phyloP scores from a whole-genome alignment of 2,113 vertebrate genomes.

The Pomatostomus ruficeps region DNA sequence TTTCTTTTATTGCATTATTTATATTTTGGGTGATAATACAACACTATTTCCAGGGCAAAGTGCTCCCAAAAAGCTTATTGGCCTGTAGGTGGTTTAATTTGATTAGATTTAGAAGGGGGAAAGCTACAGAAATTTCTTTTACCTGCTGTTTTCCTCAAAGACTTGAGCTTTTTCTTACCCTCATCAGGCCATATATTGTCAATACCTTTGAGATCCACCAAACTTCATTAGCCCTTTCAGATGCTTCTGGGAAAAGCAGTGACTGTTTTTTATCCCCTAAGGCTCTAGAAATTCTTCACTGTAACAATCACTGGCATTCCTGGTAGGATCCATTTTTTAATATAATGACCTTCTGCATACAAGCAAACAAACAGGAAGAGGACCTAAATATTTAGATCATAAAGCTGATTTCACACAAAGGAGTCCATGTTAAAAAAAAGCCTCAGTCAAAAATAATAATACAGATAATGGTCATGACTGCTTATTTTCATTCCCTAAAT shows the following conservation, averaged over 20 bases:
- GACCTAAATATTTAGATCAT: neutral
- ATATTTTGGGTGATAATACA: conserved; percentile 39
- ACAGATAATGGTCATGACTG: neutral
- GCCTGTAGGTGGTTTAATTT: conserved; percentile 30
- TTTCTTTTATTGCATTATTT: conserved; percentile 61
- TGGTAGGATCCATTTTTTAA: neutral
- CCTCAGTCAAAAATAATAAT: neutral
- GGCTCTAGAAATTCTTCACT: conserved; percentile 5
- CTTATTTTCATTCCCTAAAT: neutral
- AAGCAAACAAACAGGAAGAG: neutral
- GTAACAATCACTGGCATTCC: neutral
- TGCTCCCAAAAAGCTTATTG: conserved; percentile 30
- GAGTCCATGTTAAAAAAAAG: neutral
- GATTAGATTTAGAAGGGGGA: neutral
- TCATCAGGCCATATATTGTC: neutral
- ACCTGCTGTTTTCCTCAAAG: conserved; percentile 4
- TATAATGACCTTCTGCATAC: neutral
- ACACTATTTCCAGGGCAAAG: conserved; percentile 32
- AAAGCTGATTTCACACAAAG: neutral
- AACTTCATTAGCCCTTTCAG: conserved; percentile 19
- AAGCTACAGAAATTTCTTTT: conserved; percentile 6
- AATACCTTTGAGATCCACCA: neutral
- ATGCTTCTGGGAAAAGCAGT: neutral
- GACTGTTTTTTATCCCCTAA: neutral
- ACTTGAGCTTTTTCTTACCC: neutral